A percentile compares a stretch with the other conserved stretches of the same genome.
Evolutionary conservation across 30 jellyfish, hydroid and myxozoan genomes (phyloP).

Genomic region (Hydra vulgaris): DNA sequence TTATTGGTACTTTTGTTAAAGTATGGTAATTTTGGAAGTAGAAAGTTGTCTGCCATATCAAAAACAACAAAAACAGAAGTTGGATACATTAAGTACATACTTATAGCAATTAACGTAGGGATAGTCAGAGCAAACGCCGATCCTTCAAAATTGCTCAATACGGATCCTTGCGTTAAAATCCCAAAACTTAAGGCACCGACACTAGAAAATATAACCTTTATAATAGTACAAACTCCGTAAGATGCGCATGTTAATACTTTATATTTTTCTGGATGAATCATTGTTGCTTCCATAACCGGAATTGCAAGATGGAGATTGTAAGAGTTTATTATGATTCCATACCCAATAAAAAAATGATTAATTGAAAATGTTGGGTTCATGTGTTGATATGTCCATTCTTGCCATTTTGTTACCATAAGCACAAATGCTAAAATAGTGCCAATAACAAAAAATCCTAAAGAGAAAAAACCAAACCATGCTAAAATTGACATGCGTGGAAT

Average conservation of each 20-base stretch:
- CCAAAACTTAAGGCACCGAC: conserved; percentile 46
- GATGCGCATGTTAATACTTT: conserved; percentile 17
- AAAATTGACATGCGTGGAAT: conserved; percentile 47
- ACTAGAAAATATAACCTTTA: conserved; percentile 28
- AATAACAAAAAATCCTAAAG: conserved; percentile 12
- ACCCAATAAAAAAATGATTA: conserved; percentile 33
- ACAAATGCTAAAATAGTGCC: conserved; percentile 14
- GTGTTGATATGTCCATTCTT: conserved; percentile 31
- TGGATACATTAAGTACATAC: conserved; percentile 28
- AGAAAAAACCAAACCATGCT: conserved; percentile 47
- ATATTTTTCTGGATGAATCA: conserved; percentile 39
- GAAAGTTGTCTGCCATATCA: conserved; percentile 40
- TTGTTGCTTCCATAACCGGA: conserved; percentile 72
- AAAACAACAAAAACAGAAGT: conserved; percentile 53
- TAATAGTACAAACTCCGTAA: conserved; percentile 14
- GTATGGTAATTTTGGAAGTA: conserved; percentile 26
- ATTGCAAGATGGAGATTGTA: conserved; percentile 32
- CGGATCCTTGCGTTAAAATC: conserved; percentile 19
- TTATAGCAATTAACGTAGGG: conserved; percentile 16
- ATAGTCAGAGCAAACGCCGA: conserved; percentile 18
- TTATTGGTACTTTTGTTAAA: conserved; percentile 5
- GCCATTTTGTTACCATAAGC: conserved; percentile 6
- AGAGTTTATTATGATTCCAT: conserved; percentile 40
- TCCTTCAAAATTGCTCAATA: conserved; percentile 26
- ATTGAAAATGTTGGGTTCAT: neutral